Percentiles rank a stretch among this genome's conserved stretches.
These are phyloP conservation scores for Acanthisitta chloris DNA, from an alignment of 2,113 vertebrate species.

Conservation along the genomic window DNA sequence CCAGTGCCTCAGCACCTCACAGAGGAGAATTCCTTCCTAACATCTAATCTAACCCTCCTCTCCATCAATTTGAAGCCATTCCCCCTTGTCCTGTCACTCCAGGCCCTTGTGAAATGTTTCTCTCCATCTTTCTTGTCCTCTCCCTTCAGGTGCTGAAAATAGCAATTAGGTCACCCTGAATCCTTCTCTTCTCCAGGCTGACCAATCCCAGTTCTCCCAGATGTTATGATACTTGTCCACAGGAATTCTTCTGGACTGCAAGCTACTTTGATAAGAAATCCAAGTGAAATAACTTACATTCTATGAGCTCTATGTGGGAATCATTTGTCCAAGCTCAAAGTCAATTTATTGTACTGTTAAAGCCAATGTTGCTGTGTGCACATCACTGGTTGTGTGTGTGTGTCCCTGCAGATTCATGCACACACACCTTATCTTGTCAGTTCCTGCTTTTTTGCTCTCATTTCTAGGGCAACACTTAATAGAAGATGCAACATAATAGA, in stretches of 20 bases:
- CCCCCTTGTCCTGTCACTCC: neutral
- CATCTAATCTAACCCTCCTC: neutral
- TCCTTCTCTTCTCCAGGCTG: neutral
- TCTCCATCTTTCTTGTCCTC: neutral
- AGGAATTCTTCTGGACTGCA: neutral
- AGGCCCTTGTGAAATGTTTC: neutral
- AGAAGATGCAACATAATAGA: neutral
- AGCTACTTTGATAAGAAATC: neutral
- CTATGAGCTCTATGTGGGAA: neutral
- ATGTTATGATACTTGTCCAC: too few relatives aligned
- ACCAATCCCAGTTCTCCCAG: neutral
- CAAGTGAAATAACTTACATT: neutral
- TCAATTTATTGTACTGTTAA: neutral
- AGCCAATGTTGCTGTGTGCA: neutral
- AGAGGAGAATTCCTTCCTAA: neutral
- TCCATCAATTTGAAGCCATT: neutral
- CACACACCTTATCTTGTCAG: neutral
- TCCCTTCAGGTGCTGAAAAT: neutral
- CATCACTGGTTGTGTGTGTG: too few relatives aligned
- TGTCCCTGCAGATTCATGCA: neutral
- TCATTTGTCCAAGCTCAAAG: neutral
- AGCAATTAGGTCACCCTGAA: neutral
- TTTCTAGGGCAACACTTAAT: neutral
- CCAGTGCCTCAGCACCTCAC: neutral
- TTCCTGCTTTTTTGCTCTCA: neutral